phyloP scores from a whole-genome alignment of 1,140 invertebrate genomes.

The Rhizoglyphus robini region DNA sequence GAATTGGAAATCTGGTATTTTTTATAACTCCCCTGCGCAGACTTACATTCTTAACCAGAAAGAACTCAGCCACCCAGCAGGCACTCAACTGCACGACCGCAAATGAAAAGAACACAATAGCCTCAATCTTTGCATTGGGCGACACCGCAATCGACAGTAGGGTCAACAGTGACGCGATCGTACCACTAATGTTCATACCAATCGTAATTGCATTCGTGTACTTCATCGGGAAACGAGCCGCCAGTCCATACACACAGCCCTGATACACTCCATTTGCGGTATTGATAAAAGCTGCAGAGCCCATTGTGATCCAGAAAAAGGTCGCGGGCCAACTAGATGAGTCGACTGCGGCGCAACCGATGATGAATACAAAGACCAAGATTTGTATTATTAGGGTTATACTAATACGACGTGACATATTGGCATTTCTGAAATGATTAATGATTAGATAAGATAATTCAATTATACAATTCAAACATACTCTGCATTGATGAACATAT shows the following conservation, averaged over 20 bases:
- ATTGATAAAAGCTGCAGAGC: constrained; percentile 68
- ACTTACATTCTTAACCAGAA: constrained; percentile 14
- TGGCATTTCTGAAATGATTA: background rate
- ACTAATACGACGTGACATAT: constrained; percentile 66
- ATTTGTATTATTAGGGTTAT: constrained; percentile 75
- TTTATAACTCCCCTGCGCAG: no score
- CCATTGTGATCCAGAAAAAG: constrained; percentile 84
- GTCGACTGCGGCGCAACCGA: constrained; percentile 80
- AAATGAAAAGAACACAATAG: constrained; percentile 18
- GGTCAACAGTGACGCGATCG: constrained; percentile 14
- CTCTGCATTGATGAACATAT: constrained; percentile 14
- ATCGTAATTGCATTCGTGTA: constrained; percentile 90
- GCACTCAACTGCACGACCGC: background rate
- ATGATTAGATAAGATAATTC: background rate
- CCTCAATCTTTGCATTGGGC: background rate
- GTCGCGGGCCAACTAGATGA: constrained; percentile 55
- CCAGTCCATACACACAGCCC: constrained; percentile 90
- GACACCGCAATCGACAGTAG: constrained; percentile 16
- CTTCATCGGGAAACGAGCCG: constrained; percentile 72
- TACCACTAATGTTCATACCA: constrained; percentile 19
- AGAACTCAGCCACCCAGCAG: constrained; percentile 2
- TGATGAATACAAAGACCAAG: constrained; percentile 72
- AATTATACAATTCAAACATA: background rate
- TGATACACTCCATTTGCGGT: constrained; percentile 86
- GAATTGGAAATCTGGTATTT: background rate